Conservation (phyloP, 2,113 vertebrate species). For the Dipodomys ordii region DNA sequence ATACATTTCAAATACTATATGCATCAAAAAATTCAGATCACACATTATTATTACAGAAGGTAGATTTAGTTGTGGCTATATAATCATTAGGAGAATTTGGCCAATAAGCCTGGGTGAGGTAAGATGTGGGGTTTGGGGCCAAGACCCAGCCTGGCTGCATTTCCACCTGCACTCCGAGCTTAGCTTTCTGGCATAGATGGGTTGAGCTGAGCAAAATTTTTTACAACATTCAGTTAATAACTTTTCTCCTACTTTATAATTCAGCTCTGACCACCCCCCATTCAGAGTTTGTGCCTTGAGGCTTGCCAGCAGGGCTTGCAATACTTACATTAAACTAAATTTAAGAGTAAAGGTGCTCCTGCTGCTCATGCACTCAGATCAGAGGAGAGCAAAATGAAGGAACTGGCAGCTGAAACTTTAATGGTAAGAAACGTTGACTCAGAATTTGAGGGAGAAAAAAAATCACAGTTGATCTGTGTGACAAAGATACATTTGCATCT, state of each 20-base stretch:
- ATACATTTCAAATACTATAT: slow-evolving; percentile 39
- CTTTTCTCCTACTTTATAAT: slow-evolving; percentile 70
- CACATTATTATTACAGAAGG: not conserved
- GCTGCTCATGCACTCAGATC: slow-evolving; percentile 89
- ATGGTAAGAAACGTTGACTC: slow-evolving; percentile 84
- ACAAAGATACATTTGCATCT: slow-evolving; percentile 81
- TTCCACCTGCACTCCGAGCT: not conserved
- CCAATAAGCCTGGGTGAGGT: not conserved
- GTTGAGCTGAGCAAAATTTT: slow-evolving; percentile 43
- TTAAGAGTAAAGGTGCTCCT: slow-evolving; percentile 90
- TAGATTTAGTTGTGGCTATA: too few species aligned
- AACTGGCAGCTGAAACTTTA: slow-evolving; percentile 90
- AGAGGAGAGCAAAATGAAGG: slow-evolving; percentile 89
- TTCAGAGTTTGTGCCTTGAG: slow-evolving; percentile 88
- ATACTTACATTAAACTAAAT: slow-evolving; percentile 90
- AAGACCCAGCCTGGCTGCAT: not conserved
- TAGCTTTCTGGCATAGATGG: slow-evolving; percentile 17
- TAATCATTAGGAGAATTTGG: not conserved
- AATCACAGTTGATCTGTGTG: slow-evolving; percentile 73
- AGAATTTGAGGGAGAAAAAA: slow-evolving; percentile 78
- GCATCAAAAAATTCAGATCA: slow-evolving; percentile 4
- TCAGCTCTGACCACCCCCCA: slow-evolving; percentile 82
- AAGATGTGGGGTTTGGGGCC: not conserved
- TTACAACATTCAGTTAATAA: slow-evolving; percentile 75
- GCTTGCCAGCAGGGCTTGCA: slow-evolving; percentile 89